These are phyloP conservation scores for Germaria angustata DNA, from an alignment of 2,888 invertebrate genomes.

Conservation along the genomic window DNA sequence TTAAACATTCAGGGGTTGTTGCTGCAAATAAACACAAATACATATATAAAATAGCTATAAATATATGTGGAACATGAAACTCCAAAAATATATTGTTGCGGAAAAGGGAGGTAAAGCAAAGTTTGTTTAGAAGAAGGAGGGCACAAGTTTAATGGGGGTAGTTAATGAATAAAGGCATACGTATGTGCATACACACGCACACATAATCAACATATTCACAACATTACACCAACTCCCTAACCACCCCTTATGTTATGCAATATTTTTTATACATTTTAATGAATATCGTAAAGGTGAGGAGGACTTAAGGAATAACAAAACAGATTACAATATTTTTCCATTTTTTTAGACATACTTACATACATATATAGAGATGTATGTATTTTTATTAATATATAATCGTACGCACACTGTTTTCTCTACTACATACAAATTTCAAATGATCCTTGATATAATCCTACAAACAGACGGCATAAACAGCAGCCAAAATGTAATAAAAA, in stretches of 20 bases:
- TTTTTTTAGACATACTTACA: neutral
- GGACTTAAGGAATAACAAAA: slow-evolving; percentile 32
- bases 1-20: slow-evolving; percentile 56
- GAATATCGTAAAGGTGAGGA: slow-evolving; percentile 43
- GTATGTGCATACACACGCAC: neutral
- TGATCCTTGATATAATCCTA: slow-evolving; percentile 55
- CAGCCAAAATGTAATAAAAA: slow-evolving; percentile 5
- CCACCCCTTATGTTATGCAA: slow-evolving; percentile 26
- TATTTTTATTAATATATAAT: no score
- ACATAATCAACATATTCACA: neutral
- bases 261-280: slow-evolving; percentile 22
- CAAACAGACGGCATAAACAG: slow-evolving; percentile 44
- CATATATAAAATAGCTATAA: neutral
- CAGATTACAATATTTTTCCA: slow-evolving; percentile 17
- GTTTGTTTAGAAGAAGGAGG: slow-evolving; percentile 24
- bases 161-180: slow-evolving; percentile 26
- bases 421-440: slow-evolving; percentile 49
- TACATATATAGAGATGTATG: neutral
- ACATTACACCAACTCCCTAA: slow-evolving; percentile 38
- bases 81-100: neutral
- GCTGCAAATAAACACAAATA: neutral
- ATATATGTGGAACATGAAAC: neutral
- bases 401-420: neutral
- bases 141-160: slow-evolving; percentile 40
- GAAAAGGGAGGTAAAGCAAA: neutral